Conservation (phyloP, 2,888 invertebrate species). For the Cephus runcator region DNA sequence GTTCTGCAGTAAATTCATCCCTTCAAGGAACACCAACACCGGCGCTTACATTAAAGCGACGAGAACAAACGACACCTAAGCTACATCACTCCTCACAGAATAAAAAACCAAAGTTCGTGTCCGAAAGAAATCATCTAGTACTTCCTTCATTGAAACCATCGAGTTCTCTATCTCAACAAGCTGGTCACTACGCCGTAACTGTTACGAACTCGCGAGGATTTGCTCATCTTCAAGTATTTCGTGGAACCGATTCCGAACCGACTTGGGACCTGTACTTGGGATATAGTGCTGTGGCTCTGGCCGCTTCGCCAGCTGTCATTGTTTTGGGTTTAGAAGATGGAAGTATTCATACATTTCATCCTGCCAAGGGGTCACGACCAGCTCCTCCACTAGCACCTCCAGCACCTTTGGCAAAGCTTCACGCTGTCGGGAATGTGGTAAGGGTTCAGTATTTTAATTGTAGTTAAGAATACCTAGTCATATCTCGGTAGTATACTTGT, state of each 20-base stretch:
- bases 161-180: slow-evolving; percentile 56
- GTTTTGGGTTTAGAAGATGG: slow-evolving; percentile 60
- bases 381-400: slow-evolving; percentile 60
- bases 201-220: slow-evolving; percentile 57
- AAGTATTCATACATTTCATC: slow-evolving; percentile 59
- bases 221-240: slow-evolving; percentile 59
- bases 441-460: not conserved
- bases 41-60: slow-evolving; percentile 51
- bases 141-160: slow-evolving; percentile 56
- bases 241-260: slow-evolving; percentile 56
- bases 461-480: not conserved
- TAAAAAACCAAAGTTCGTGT: slow-evolving; percentile 52
- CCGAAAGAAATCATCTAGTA: slow-evolving; percentile 49
- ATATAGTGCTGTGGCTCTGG: slow-evolving; percentile 58
- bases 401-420: slow-evolving; percentile 58
- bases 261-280: slow-evolving; percentile 61
- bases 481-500: not conserved
- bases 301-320: slow-evolving; percentile 59
- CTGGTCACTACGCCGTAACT: slow-evolving; percentile 61
- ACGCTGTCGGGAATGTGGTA: slow-evolving; percentile 60
- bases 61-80: slow-evolving; percentile 48
- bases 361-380: slow-evolving; percentile 56
- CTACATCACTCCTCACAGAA: slow-evolving; percentile 30
- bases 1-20: slow-evolving; percentile 44
- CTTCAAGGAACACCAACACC: slow-evolving; percentile 38